Evolutionary conservation across 2,113 vertebrate species (phyloP), one percentile per base, ranked within the genome.

Genomic region (Leptobrachium leishanense): DNA sequence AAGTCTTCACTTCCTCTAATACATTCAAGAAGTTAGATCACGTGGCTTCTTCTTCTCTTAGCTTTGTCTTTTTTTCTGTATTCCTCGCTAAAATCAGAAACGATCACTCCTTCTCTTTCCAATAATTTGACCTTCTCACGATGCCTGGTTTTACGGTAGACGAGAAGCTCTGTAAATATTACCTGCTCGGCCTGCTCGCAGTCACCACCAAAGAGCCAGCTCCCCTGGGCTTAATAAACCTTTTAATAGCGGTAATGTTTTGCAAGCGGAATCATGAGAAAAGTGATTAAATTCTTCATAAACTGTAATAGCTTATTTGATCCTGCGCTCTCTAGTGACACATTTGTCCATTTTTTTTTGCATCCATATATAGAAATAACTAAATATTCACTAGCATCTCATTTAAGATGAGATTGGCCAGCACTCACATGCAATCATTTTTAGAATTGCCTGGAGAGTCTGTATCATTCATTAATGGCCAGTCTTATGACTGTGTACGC

Each of bases 301-400:
- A 92, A 92, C 89, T 91, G 90, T 90, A 92, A 92, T 92, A 92
- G 88, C 91, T 92, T 88, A 90, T 92, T 94, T 92, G 90, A 93
- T 89, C 87, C 50, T 13, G 72, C 82, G 83, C 83, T 91, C 91
- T 88, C 90, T 74, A 57, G 72, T 89, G 90, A 79, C 88, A 83
- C 86, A 88, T 92, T 91, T 87, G 84, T 77, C 84, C 84, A 89
- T 90, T 90, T 73, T 73, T 74, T 74, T 74, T 13, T 42, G 10
- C 43, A 68, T 54, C 12, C 6, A 88, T 93, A 92, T 89, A 90
- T 91, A 90, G 90, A 88, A 82, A 87, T 83, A 83, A 72, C 88
- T 31, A 31, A 31, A 31, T 31, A 31, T 84, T 91, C 88, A 84
- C 84, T 86, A 85, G 39, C 57, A 70, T 85, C 86, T 85, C 86